Evolutionary conservation across 2,113 vertebrate species (phyloP).

Genomic region (Catharus minimus): DNA sequence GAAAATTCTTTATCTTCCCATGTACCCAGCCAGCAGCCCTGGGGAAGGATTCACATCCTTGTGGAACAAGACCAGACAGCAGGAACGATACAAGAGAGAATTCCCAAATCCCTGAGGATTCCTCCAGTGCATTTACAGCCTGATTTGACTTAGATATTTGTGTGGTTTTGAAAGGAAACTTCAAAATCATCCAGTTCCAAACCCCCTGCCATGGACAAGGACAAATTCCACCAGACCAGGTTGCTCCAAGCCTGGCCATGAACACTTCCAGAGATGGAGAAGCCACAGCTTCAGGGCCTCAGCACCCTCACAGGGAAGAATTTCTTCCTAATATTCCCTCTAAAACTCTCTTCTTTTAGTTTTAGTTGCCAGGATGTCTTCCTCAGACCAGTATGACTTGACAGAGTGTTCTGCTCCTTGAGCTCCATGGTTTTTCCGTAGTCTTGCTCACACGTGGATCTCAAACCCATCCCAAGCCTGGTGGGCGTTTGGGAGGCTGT

Average conservation of each 20-base stretch:
- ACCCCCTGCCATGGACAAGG: neutral
- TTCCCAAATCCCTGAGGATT: neutral
- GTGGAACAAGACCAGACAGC: neutral
- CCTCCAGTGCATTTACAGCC: neutral
- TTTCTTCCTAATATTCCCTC: neutral
- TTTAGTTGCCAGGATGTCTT: neutral
- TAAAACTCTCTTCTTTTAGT: neutral
- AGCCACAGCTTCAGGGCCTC: neutral
- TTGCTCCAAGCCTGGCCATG: neutral
- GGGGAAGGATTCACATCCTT: neutral
- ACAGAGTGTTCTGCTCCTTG: neutral
- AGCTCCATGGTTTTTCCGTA: neutral
- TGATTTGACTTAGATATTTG: neutral
- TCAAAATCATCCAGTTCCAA: neutral
- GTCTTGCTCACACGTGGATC: neutral
- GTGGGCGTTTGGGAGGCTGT: neutral
- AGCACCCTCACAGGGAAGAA: neutral
- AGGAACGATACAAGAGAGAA: accelerated
- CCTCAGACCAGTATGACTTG: neutral
- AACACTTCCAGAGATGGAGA: neutral
- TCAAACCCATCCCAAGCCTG: neutral
- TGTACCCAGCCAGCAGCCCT: neutral
- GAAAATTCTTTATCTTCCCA: neutral
- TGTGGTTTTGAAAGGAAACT: neutral
- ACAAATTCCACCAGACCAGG: accelerated